Evolutionary conservation across 2,888 invertebrate species (phyloP).

Genomic region (Diarsia brunnea): DNA sequence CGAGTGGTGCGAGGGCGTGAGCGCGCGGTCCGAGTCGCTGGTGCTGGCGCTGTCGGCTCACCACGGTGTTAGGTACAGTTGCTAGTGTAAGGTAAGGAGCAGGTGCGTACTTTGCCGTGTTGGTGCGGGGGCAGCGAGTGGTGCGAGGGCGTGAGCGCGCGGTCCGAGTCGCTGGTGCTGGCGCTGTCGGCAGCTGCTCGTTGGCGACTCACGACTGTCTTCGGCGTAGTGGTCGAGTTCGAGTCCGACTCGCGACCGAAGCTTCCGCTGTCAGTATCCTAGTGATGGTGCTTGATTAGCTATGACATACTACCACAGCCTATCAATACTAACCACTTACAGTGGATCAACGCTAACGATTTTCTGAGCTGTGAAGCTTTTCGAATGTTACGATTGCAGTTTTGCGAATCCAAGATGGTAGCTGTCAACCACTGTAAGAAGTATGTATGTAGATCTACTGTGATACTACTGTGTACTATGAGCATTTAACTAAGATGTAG

Average conservation of each 20-base stretch:
- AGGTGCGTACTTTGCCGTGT: slow-evolving; percentile 62
- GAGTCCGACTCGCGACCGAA: slow-evolving; percentile 95
- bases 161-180: slow-evolving; percentile 91
- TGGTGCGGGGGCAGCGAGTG: slow-evolving; percentile 76
- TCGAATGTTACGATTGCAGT: too few species aligned
- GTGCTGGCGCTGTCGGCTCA: slow-evolving; percentile 80
- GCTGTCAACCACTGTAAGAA: slow-evolving; percentile 8
- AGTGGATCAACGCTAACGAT: not conserved
- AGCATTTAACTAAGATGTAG: slow-evolving; percentile 14
- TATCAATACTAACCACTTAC: slow-evolving; percentile 30
- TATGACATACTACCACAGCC: slow-evolving; percentile 38
- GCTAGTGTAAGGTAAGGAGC: slow-evolving; percentile 27
- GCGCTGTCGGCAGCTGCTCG: slow-evolving; percentile 85
- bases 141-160: slow-evolving; percentile 89
- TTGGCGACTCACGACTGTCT: slow-evolving; percentile 92
- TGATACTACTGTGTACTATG: slow-evolving; percentile 28
- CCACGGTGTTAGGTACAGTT: not conserved
- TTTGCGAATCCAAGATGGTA: not conserved
- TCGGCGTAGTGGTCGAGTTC: slow-evolving; percentile 93
- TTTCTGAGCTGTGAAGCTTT: not conserved
- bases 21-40: slow-evolving; percentile 91
- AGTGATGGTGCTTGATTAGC: slow-evolving; percentile 39
- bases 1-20: slow-evolving; percentile 87
- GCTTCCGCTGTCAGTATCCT: slow-evolving; percentile 90
- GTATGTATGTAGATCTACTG: slow-evolving; percentile 7